Evolutionary conservation across 1,140 invertebrate genomes (phyloP), one percentile per base, ranked within the genome.

Genomic region (Nebria ingens): DNA sequence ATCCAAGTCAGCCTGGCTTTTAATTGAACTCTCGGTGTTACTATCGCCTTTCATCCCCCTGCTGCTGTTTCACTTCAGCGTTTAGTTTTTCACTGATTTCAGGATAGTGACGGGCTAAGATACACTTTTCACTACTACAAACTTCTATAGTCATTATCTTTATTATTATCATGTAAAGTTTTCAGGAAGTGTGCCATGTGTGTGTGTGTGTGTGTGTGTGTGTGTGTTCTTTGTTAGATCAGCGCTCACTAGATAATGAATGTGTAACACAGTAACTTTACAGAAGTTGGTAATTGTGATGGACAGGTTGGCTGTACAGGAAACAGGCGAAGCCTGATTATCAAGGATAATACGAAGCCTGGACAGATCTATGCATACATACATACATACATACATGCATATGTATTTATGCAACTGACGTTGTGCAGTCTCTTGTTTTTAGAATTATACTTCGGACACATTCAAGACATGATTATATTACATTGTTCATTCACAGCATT

Each of bases 121-220:
- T n/a, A n/a, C n/a, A n/a, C n/a, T n/a, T n/a, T n/a, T n/a, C n/a
- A n/a, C n/a, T n/a, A n/a, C n/a, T n/a, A n/a, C n/a, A n/a, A n/a
- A n/a, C 40, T 45, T 45, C 17, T 17, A 45, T 45, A 12, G 17
- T 11, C 9, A 45, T 45, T 45, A 45, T 45, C 40, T 9, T 45
- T 45, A 45, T 45, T 45, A 45, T 45, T 45, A 45, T 45, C 9
- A 45, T 17, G 40, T 45, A 45, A 45, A 45, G 40, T 45, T 45
- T 17, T 4, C 40, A 12, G 17, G 9, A 45, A 45, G 25, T 6
- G 25, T 13, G 25, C 13, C 13, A 29, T 29, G 25, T n/a, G n/a
- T n/a, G n/a, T n/a, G n/a, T n/a, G n/a, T n/a, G n/a, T n/a, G 4
- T 29, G 25, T 29, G 13, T 29, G 25, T 6, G 25, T 4, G 4